Conservation (phyloP, 2,113 vertebrate species). For the Limanda limanda region DNA sequence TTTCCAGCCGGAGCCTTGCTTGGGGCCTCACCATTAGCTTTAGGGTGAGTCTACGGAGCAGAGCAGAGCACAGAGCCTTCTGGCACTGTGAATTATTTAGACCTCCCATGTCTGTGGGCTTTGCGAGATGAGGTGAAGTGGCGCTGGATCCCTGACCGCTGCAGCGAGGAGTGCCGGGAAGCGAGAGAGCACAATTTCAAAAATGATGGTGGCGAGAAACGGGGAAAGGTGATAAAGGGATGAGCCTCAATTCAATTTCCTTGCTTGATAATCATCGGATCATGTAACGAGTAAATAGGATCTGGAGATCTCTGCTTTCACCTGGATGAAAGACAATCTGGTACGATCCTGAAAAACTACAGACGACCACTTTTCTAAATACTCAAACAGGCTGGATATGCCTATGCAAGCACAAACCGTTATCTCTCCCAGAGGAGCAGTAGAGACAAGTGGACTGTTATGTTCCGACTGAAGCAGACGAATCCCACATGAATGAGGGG, state of each 20-base stretch:
- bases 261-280: conserved; percentile 6
- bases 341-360: background rate
- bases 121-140: conserved; percentile 49
- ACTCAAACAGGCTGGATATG: background rate
- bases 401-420: conserved; percentile 21
- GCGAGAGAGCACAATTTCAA: background rate
- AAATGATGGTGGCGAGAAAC: conserved; percentile 13
- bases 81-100: conserved; percentile 71
- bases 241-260: background rate
- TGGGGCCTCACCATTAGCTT: conserved; percentile 45
- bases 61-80: conserved; percentile 41
- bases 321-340: background rate
- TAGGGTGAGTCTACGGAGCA: conserved; percentile 32
- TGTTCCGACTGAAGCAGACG: conserved; percentile 50
- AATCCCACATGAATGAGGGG: conserved; percentile 35
- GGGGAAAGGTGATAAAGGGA: conserved; percentile 4
- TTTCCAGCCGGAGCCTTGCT: conserved; percentile 33
- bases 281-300: background rate
- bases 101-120: conserved; percentile 52
- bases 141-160: conserved; percentile 54
- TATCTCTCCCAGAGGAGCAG: conserved; percentile 37
- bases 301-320: background rate
- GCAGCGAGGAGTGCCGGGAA: conserved; percentile 22
- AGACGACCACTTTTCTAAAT: background rate
- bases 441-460: conserved; percentile 52